Evolutionary conservation across 1,140 invertebrate species (phyloP), one percentile per base, ranked within the genome.

Genomic region (Achroia grisella): DNA sequence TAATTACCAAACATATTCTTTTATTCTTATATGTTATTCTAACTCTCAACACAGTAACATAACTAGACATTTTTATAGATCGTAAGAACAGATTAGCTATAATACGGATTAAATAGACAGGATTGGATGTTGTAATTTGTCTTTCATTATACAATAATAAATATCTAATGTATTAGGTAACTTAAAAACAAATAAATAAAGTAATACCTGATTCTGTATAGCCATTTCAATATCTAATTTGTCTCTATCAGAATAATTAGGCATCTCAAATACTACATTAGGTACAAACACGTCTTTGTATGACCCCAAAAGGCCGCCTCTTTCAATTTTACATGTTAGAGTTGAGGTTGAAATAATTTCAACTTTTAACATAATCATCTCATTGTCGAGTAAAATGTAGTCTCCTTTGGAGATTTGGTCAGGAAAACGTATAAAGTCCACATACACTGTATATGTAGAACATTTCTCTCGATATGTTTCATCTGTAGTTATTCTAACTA

Each of bases 371-470:
- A 90, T 91, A 40, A 97, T 92, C 0, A 92, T 87, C 28, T 93
- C 94, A 80, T 95, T 93, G 76, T 96, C 94, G 32, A 97, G 87
- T 56, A 89, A 90, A 35, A 96, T 85, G 17, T 86, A 77, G 52
- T 91, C 91, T 2, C 90, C 91, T 41, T 88, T 86, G 14, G 87
- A 87, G 6, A 96, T 80, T 17, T 95, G 91, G 57, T 94, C 93
- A 6, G 89, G 88, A 44, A 96, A 93, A 61, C 95, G 93, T 56
- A 90, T 89, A 62, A 95, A 96, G 72, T 97, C 94, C 0, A 96
- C 79, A 68, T 90, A 95, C 2, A 97, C 76, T 8, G 90, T 83
- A 39, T 91, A 89, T 12, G 84, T 88, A 6, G 88, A 90, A 52
- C 94, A 93, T 59, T 91, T 89, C 41, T 95, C 92, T 48, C 88